These are phyloP conservation scores for Cyanocitta stelleri DNA, from an alignment of 2,113 vertebrate genomes.

Conservation along the genomic window DNA sequence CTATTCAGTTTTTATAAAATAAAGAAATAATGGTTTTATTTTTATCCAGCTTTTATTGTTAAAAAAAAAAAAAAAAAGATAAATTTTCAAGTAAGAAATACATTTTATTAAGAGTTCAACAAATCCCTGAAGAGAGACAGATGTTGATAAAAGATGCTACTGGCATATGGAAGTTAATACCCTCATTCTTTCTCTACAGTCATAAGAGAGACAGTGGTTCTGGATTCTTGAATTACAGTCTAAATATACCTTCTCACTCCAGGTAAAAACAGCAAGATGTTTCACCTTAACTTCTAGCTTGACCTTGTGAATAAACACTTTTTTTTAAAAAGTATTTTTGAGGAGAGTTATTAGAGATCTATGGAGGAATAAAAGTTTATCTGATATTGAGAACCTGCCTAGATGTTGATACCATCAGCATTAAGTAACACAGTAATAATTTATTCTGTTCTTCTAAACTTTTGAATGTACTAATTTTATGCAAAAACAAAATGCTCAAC, in stretches of 20 bases:
- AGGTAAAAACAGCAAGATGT: background rate
- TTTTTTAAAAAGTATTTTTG: background rate
- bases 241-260: background rate
- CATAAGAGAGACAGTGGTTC: background rate
- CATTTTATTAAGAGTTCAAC: background rate
- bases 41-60: background rate
- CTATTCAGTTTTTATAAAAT: background rate
- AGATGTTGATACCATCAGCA: background rate
- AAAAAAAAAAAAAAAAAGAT: background rate
- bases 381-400: background rate
- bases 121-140: background rate
- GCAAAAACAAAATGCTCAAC: background rate
- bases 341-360: background rate
- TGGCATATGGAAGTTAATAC: background rate
- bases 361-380: background rate
- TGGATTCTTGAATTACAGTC: background rate
- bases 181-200: background rate
- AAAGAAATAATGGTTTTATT: background rate
- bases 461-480: background rate
- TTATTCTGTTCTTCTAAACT: background rate
- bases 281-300: background rate
- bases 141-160: background rate
- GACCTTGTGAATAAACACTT: background rate
- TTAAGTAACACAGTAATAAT: background rate
- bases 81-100: background rate